phyloP scores from a whole-genome alignment of 1,140 invertebrate genomes.

The Cydia splendana region DNA sequence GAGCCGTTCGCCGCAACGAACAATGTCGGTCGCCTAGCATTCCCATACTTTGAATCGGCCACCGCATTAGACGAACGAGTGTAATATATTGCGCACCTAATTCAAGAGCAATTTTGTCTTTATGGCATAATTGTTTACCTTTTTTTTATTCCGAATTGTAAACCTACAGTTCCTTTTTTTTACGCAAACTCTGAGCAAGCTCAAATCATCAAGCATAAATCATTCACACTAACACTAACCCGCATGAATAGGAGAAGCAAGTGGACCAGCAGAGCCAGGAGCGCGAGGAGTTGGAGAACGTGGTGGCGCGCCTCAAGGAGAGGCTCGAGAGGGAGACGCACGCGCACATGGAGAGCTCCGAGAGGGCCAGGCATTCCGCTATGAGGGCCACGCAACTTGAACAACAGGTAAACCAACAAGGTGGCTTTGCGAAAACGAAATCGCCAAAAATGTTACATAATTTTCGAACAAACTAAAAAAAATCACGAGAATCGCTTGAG shows the following conservation, averaged over 20 bases:
- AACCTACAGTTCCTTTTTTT: not conserved
- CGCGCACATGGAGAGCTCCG: slow-evolving; percentile 91
- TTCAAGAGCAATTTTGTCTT: too few species aligned
- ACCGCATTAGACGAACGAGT: too few species aligned
- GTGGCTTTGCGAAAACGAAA: too few species aligned
- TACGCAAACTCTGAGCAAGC: not conserved
- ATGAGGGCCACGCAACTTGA: slow-evolving; percentile 86
- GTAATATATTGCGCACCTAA: too few species aligned
- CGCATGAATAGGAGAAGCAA: slow-evolving; percentile 87
- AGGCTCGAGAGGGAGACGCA: slow-evolving; percentile 94
- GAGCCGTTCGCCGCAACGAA: too few species aligned
- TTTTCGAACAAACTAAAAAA: too few species aligned
- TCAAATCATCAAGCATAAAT: slow-evolving; percentile 32
- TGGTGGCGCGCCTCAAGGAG: slow-evolving; percentile 91
- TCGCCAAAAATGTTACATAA: too few species aligned
- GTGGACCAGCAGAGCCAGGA: slow-evolving; percentile 93
- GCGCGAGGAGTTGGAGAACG: slow-evolving; percentile 94
- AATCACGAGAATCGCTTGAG: too few species aligned
- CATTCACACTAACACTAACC: slow-evolving; percentile 36
- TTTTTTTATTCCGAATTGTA: too few species aligned
- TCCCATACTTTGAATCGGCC: too few species aligned
- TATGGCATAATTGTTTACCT: too few species aligned
- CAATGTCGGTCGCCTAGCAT: too few species aligned
- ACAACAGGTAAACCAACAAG: not conserved
- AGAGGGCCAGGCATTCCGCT: slow-evolving; percentile 88